Conservation (phyloP, 2,888 invertebrate genomes). For the Alloscopus bannaensis region DNA sequence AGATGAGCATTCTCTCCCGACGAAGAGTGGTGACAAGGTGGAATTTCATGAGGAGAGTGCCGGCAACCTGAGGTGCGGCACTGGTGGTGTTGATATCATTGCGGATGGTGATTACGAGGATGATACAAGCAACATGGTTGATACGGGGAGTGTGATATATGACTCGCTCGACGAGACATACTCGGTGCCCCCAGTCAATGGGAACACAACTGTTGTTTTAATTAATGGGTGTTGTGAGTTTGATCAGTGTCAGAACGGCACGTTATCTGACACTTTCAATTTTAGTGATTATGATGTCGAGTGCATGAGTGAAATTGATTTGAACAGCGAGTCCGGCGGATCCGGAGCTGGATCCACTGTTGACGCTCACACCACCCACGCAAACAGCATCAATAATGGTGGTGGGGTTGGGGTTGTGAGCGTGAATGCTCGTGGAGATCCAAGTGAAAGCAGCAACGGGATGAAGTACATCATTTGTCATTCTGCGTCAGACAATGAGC, state of each 20-base stretch:
- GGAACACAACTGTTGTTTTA: constrained; percentile 72
- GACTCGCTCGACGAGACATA: constrained; percentile 55
- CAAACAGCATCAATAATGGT: constrained; percentile 7
- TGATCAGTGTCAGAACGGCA: constrained; percentile 47
- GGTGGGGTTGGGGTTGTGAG: neutral
- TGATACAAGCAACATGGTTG: constrained; percentile 47
- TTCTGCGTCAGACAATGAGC: constrained; percentile 76
- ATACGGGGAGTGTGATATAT: constrained; percentile 58
- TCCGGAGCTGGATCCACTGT: too few species aligned
- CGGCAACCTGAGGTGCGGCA: constrained; percentile 19
- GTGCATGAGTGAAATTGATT: constrained; percentile 73
- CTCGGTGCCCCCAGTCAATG: constrained; percentile 45
- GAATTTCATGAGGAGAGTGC: constrained; percentile 19
- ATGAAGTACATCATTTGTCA: constrained; percentile 61
- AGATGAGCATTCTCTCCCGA: too few species aligned
- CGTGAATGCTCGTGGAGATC: constrained; percentile 6
- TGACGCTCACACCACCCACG: too few species aligned
- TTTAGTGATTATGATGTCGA: constrained; percentile 70
- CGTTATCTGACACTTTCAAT: constrained; percentile 51
- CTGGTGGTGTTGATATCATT: neutral
- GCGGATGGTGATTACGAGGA: constrained; percentile 22
- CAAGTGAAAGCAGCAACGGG: constrained; percentile 16
- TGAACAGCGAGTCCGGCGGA: constrained; percentile 71
- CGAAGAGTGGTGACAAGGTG: constrained; percentile 20
- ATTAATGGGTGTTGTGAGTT: constrained; percentile 66